Base-by-base conservation (phyloP, 2,113 vertebrate species). In the Coregonus clupeaformis region DNA sequence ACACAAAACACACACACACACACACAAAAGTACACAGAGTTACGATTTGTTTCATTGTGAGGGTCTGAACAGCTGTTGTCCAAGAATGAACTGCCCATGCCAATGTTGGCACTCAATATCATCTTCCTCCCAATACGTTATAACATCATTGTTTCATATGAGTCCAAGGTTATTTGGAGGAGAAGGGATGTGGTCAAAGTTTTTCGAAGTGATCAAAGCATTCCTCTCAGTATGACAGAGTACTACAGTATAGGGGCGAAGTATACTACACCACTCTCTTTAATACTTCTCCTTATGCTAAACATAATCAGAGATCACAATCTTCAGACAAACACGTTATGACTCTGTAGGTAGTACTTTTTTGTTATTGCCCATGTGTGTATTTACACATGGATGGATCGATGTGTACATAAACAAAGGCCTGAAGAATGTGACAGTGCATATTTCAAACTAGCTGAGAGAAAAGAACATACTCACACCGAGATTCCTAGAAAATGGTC, bases 111-210 rank as follows among this genome's bases (percentile, higher is more conserved):
- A 89, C 88, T 90, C 81, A 82, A 84, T 84, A 88, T 82, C 69
- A 71, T 83, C 89, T 93, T 92, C 90, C 92, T 90, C 73, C 30
- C 60, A 70, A 82, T 81, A 80, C 87, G 87, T 77, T 86, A 74
- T 72, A 83, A 83, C 86, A 89, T 87, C 72, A 92, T 89, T 93
- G 88, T 92, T 92, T 88, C 78, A 86, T 72, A 42, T 42, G 36
- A 82, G 84, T 85, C 74, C 80, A 88, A 89, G 86, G 84, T 87
- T 85, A 84, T 76, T 55, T 65, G 71, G 70, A 77, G 76, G 81
- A 77, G 78, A 85, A 73, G 59, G 81, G 81, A 77, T 85, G 81
- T 85, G 77, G 76, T 65, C 73, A 9, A 18, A 18, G 49, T 42
- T 70, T 76, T 84, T 77, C 84, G 69, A 72, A 85, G 55, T 64